Base-by-base conservation (phyloP, 2,888 invertebrate species). In the Tolmerus cingulatus region DNA sequence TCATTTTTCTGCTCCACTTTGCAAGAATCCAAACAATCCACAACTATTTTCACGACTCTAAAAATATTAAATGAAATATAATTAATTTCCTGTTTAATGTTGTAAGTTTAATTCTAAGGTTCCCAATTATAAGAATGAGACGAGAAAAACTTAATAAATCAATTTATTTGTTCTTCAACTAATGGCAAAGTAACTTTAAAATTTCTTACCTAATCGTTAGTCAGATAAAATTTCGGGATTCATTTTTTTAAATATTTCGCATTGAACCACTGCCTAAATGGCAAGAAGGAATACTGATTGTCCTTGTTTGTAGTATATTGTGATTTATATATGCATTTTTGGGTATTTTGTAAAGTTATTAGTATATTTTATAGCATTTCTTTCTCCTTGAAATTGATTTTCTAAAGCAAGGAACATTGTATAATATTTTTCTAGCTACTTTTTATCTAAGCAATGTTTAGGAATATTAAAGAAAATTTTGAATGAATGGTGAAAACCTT, bases 261-360 rank as follows among this genome's bases (percentile, higher is more conserved):
- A 66, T 66, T 66, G 27, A 66, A 66, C 27, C 66, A 66, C 66
- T 66, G 66, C 19, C 66, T 66, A 66, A 27, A 66, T 66, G 51
- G n/a, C 51, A 51, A 51, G 51, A 51, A 19, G n/a, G 23, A 43
- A 46, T 78, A 78, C 19, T 78, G 79, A 79, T 79, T 79, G 79
- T 79, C 79, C 79, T 79, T 79, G 51, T 79, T 79, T 79, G 46
- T 51, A 79, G 79, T 40, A 43, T 79, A 51, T 79, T 46, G 46
- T 79, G 30, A 55, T 79, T 23, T 46, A 16, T 51, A 51, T 51
- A 51, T 79, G 23, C 46, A 27, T 46, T 12, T 79, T 79, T 79
- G 46, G 23, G 7, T 79, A 40, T 55, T 51, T 27, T 79, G 37
- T 51, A 79, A 79, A 51, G 9, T 78, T 40, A 23, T 79, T 79